These are phyloP conservation scores for Luidia sarsii DNA, from an alignment of 53 echinoderm and acorn worm species.

Conservation along the genomic window DNA sequence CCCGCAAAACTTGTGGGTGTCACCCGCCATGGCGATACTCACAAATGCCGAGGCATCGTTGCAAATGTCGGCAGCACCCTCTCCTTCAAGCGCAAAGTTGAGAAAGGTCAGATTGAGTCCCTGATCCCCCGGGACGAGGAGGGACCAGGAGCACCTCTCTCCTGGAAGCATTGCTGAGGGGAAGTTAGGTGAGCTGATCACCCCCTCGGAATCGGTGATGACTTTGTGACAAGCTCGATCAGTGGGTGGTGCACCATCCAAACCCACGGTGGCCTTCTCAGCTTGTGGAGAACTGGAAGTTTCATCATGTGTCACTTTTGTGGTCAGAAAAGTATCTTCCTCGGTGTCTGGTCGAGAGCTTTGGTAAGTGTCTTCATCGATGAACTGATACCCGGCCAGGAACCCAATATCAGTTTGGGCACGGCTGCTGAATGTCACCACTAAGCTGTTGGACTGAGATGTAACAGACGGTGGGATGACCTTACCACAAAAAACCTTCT, in stretches of 20 bases:
- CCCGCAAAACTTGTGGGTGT: conserved; percentile 20
- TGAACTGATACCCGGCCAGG: conserved; percentile 7
- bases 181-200: conserved; percentile 20
- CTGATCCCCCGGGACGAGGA: conserved; percentile 1
- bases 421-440: conserved; percentile 25
- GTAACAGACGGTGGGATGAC: not conserved
- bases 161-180: conserved; percentile 17
- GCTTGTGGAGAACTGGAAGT: not conserved
- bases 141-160: conserved; percentile 1
- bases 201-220: conserved; percentile 3
- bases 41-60: not conserved
- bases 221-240: conserved; percentile 1
- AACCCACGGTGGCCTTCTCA: not conserved
- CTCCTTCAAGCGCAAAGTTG: conserved; percentile 4
- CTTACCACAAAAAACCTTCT: conserved; percentile 2
- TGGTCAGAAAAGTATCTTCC: not conserved
- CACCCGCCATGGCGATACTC: conserved; percentile 5
- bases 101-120: conserved; percentile 29
- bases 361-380: not conserved
- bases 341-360: conserved; percentile 2
- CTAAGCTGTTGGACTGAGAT: conserved; percentile 1
- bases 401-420: not conserved
- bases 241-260: not conserved
- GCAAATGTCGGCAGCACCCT: not conserved
- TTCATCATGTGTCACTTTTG: no score